phyloP scores from a whole-genome alignment of 2,797 vertebrate species.

The Pyrrhura leucotis region DNA sequence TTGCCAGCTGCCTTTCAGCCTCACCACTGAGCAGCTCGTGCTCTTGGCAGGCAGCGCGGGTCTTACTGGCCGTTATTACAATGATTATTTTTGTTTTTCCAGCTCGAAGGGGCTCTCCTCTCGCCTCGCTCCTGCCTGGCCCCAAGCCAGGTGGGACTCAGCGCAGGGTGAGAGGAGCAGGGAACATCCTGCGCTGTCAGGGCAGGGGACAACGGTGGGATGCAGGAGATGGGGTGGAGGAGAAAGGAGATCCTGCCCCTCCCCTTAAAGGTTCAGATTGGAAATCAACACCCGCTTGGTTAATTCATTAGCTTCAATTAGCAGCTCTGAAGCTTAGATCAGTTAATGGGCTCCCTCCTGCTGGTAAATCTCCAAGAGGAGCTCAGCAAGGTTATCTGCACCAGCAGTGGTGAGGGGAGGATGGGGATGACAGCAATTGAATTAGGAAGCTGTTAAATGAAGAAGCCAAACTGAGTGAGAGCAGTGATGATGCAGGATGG shows the following conservation, averaged over 20 bases:
- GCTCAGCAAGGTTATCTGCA: conserved; percentile 15
- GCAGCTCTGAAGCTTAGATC: not conserved
- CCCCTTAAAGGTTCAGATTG: not conserved
- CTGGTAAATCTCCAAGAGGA: conserved; percentile 14
- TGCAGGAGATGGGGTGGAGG: not conserved
- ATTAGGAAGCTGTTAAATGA: not conserved
- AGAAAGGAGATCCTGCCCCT: not conserved
- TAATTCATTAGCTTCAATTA: conserved; percentile 52
- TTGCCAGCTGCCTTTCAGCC: not conserved
- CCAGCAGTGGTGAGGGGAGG: not conserved
- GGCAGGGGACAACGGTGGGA: not conserved
- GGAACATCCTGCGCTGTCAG: not conserved
- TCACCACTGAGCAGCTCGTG: not conserved
- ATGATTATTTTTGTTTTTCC: conserved; percentile 10
- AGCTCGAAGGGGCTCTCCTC: not conserved
- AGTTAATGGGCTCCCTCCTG: not conserved
- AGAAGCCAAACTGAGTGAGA: not conserved
- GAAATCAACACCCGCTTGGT: conserved; percentile 17
- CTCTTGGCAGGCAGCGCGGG: not conserved
- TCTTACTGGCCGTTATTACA: not conserved
- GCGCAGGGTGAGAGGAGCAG: rapidly evolving
- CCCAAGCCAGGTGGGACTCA: rapidly evolving
- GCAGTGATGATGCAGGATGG: rapidly evolving
- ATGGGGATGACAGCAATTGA: not conserved
- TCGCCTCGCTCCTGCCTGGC: not conserved